Percentiles rank a stretch among this genome's conserved stretches.
Evolutionary conservation across 1,140 invertebrate genomes (phyloP).

Genomic region (Tyrophagus putrescentiae): DNA sequence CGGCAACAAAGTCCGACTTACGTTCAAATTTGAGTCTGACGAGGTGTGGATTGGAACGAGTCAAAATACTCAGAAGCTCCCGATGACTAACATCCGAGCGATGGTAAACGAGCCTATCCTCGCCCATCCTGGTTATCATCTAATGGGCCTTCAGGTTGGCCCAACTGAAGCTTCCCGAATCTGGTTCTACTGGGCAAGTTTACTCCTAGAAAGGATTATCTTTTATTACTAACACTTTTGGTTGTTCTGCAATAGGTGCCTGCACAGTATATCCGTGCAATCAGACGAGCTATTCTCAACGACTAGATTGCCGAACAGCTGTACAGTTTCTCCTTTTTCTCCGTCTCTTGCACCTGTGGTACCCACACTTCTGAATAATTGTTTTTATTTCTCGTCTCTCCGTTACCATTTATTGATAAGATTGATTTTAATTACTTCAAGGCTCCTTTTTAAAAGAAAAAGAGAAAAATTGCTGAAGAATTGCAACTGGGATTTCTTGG

Average conservation of each 20-base stretch:
- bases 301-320: too few relatives aligned
- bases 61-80: constrained; percentile 79
- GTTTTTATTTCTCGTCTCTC: too few relatives aligned
- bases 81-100: constrained; percentile 76
- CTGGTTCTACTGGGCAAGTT: constrained; percentile 20
- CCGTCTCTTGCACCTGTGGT: too few relatives aligned
- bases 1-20: constrained; percentile 78
- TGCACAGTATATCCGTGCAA: constrained; percentile 68
- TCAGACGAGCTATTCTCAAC: constrained; percentile 75
- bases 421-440: too few relatives aligned
- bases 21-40: constrained; percentile 79
- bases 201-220: too few relatives aligned
- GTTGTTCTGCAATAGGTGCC: constrained; percentile 91
- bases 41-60: constrained; percentile 87
- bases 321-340: too few relatives aligned
- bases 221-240: constrained; percentile 41
- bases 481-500: too few relatives aligned
- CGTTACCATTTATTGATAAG: too few relatives aligned
- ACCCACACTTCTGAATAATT: too few relatives aligned
- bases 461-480: too few relatives aligned
- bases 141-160: constrained; percentile 71
- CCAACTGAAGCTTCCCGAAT: constrained; percentile 47
- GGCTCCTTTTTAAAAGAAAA: too few relatives aligned
- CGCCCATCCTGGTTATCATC: constrained; percentile 79
- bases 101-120: constrained; percentile 68